Base-by-base conservation (phyloP, 2,113 vertebrate genomes). In the Tachycineta bicolor region DNA sequence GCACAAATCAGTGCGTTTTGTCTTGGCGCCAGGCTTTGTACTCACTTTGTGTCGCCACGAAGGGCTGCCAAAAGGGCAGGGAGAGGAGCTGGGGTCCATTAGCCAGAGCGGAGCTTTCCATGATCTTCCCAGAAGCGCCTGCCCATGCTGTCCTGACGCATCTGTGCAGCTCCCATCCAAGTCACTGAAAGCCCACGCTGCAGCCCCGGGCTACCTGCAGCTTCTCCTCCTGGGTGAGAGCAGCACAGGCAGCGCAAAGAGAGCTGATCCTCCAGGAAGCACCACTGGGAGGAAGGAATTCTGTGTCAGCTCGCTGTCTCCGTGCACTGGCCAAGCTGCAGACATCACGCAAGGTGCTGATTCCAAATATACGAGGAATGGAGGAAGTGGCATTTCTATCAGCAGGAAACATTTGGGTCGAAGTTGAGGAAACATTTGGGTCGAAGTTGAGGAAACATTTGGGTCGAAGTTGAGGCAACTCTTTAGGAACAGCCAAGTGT, bases 341-440 rank as follows among this genome's bases (percentile, higher is more conserved):
- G 65, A 18, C 65, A 31, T n/a, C 11, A 2, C 3, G 10, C 1
- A 20, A 75, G 26, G 25, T 25, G 43, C 33, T 10, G 3, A 14
- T 16, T 28, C 60, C 17, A 64, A 29, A 43, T 4, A 22, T 2
- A 7, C 3, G 33, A 62, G 65, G 33, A n/a, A 23, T 3, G n/a
- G 67, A 87, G 83, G 94, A 97, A 95, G 70, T 24, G 46, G 81
- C 28, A 31, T 65, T 71, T 43, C 64, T 84, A 94, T 94, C 94
- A 64, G 65, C 62, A 92, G 89, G 91, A 96, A 96, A 73, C 93
- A 89, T 52, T 60, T 44, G 55, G n/a, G 62, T 25, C 0, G 0
- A 37, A 64, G 31, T 59, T 14, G 55, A 63, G 59, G 34, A 96
- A 96, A 73, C 93, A 89, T 52, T 60, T 44, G 55, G n/a, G 62